These are phyloP conservation scores for Aphaenogaster floridana DNA, from an alignment of 1,140 invertebrate genomes.

Conservation along the genomic window DNA sequence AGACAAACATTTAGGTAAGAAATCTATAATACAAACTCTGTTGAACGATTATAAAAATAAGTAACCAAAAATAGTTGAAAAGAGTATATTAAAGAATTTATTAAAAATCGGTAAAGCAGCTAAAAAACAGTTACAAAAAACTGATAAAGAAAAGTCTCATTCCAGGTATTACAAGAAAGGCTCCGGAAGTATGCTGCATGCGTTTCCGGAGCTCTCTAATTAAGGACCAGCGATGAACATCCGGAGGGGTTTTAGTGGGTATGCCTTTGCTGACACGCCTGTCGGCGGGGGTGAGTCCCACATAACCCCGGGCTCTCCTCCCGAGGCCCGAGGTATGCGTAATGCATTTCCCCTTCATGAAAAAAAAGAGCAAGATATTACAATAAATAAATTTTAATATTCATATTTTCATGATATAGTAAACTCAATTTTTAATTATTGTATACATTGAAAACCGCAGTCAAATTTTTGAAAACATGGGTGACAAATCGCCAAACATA, in stretches of 20 bases:
- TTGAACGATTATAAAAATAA: background rate
- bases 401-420: background rate
- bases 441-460: constrained; percentile 85
- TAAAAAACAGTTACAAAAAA: background rate
- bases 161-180: background rate
- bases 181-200: too few relatives aligned
- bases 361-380: too few relatives aligned
- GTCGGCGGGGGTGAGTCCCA: too few relatives aligned
- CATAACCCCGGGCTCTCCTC: too few relatives aligned
- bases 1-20: background rate
- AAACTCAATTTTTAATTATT: constrained; percentile 25
- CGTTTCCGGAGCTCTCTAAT: too few relatives aligned
- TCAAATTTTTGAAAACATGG: constrained; percentile 88
- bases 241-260: too few relatives aligned
- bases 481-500: constrained; percentile 67
- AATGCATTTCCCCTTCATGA: too few relatives aligned
- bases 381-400: constrained; percentile 2
- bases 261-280: too few relatives aligned
- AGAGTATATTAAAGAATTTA: constrained; percentile 5
- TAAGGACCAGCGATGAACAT: too few relatives aligned
- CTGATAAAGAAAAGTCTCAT: background rate
- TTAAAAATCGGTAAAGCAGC: background rate
- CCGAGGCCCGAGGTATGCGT: too few relatives aligned
- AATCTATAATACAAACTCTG: background rate
- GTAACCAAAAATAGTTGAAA: constrained; percentile 10